Base-by-base conservation (phyloP, 2,113 vertebrate genomes). In the Sinocyclocheilus anophthalmus region DNA sequence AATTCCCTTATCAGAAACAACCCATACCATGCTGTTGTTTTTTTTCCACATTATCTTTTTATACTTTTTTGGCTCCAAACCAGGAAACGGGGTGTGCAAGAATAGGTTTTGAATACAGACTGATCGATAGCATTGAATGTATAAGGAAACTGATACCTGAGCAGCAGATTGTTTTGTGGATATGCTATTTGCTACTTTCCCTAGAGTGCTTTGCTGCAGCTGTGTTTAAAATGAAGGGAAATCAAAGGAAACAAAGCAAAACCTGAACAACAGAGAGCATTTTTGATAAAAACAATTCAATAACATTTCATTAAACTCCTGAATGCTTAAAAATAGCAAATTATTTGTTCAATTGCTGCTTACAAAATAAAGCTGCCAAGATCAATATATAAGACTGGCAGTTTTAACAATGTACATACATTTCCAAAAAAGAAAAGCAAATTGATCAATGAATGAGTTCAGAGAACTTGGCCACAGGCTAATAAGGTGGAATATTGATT, bases 101-200 rank as follows among this genome's bases (percentile, higher is more conserved):
- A 50, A 86, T 90, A 90, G 88, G 90, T 90, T 84, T 61, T 14
- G 39, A 89, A 91, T 91, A 87, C 81, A 86, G 76, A 92, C 87
- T 90, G 89, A 73, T 92, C 90, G 88, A 94, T 91, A 90, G 87
- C 87, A 92, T 93, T 92, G 91, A 92, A 88, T 88, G 22, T 90
- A 39, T 81, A 55, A 48, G 81, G 81, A 90, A 90, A 91, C 85
- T 83, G 87, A 83, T 70, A 92, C 14, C 80, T 93, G 88, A 91
- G 92, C 92, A 88, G 90, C 86, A 91, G 87, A 92, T 92, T 88
- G 91, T 92, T 92, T 88, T 86, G 86, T 91, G 90, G 91, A 93
- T 92, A 88, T 89, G 87, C 90, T 48, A 84, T 88, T 88, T 80
- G 85, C 88, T 83, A 77, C 87, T 88, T 77, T 88, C 61, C 67